phyloP scores from a whole-genome alignment of 2,888 invertebrate species.

The Perizoma affinitatum region DNA sequence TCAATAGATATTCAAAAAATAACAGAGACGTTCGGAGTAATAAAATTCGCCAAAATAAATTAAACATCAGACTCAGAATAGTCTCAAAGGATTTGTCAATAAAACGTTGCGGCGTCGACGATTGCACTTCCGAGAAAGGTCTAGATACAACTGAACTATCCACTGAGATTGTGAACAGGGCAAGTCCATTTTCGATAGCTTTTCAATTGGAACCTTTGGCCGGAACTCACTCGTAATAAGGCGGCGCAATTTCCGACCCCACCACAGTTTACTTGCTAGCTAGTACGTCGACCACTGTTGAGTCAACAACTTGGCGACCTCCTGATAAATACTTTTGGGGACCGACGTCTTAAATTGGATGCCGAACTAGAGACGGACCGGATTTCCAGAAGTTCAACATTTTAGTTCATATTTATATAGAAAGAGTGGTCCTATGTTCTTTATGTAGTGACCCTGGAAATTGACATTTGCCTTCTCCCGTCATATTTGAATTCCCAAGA shows the following conservation, averaged over 20 bases:
- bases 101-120: no score
- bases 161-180: slow-evolving; percentile 41
- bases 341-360: slow-evolving; percentile 37
- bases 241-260: slow-evolving; percentile 74
- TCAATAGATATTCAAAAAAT: no score
- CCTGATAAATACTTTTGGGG: slow-evolving; percentile 57
- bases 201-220: slow-evolving; percentile 63
- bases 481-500: no score
- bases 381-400: slow-evolving; percentile 17
- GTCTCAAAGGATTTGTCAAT: no score
- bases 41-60: no score
- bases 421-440: slow-evolving; percentile 6
- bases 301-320: slow-evolving; percentile 66
- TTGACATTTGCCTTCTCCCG: no score
- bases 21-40: not conserved
- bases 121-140: no score
- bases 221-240: slow-evolving; percentile 72
- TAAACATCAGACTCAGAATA: no score
- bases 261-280: slow-evolving; percentile 44
- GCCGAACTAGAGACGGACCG: slow-evolving; percentile 24
- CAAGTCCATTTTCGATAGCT: slow-evolving; percentile 60
- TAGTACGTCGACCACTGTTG: slow-evolving; percentile 26
- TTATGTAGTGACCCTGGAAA: no score
- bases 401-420: slow-evolving; percentile 11
- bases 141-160: not conserved